These are phyloP conservation scores for Orientallactaga bullata DNA, from an alignment of 2,113 vertebrate species.

Conservation along the genomic window DNA sequence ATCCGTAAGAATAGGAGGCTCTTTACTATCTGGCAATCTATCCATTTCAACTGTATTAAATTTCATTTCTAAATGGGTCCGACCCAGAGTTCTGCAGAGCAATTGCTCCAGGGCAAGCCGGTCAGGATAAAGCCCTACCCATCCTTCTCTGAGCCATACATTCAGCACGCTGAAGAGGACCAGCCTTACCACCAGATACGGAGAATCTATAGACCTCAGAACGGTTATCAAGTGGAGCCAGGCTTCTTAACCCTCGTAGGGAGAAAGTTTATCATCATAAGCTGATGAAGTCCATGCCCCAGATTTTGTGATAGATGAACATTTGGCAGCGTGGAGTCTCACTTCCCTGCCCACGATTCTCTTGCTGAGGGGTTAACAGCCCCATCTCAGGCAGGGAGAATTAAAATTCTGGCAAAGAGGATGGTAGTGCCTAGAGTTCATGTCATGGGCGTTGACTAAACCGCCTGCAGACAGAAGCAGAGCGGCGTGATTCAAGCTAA, in stretches of 20 bases:
- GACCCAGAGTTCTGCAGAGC: neutral
- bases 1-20: neutral
- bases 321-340: neutral
- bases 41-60: neutral
- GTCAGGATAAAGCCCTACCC: neutral
- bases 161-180: neutral
- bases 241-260: neutral
- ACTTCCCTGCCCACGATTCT: neutral
- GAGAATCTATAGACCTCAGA: neutral
- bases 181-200: neutral
- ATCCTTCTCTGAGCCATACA: fast-evolving
- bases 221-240: neutral
- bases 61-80: neutral
- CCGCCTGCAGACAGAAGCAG: neutral
- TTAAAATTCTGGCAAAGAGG: neutral
- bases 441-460: neutral
- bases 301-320: neutral
- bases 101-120: neutral
- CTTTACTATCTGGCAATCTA: neutral
- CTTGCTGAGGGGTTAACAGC: neutral
- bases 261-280: neutral
- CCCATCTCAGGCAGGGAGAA: slow-evolving; percentile 5
- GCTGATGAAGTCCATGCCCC: neutral
- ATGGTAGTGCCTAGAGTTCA: neutral
- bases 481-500: neutral